A percentile compares a stretch with the other conserved stretches of the same genome.
These are phyloP conservation scores for Hemibagrus guttatus DNA, from an alignment of 2,797 vertebrate species.

Conservation along the genomic window DNA sequence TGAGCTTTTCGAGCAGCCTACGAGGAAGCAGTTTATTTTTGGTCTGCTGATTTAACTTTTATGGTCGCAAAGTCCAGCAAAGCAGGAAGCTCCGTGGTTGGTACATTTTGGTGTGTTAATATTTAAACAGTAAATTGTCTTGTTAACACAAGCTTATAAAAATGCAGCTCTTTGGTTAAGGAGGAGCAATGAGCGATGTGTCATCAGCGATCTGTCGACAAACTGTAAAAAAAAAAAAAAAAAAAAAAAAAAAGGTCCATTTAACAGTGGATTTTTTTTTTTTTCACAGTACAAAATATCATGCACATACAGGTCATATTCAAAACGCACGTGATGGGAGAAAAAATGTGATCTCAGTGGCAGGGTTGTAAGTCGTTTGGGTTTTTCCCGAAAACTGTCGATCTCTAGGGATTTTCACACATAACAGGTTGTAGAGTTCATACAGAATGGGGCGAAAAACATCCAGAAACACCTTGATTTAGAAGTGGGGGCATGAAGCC, in stretches of 20 bases:
- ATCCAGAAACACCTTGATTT: no score
- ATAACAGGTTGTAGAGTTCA: no score
- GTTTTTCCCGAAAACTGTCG: no score
- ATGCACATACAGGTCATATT: neutral
- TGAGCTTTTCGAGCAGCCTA: neutral
- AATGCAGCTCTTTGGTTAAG: conserved; percentile 7
- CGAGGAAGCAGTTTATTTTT: conserved; percentile 12
- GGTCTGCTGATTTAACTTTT: neutral
- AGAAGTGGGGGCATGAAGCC: no score
- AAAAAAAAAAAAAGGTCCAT: neutral
- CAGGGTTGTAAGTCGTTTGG: neutral
- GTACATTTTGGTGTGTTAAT: neutral
- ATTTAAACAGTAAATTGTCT: neutral
- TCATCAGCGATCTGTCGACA: neutral
- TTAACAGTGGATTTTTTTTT: neutral
- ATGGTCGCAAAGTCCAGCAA: neutral
- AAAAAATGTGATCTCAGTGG: neutral
- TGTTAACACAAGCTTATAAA: neutral
- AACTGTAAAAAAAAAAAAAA: no score
- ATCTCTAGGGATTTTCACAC: no score
- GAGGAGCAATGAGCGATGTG: neutral
- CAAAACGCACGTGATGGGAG: neutral
- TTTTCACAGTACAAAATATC: neutral
- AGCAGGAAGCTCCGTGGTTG: neutral
- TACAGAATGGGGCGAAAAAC: no score